Percentiles rank a stretch among this genome's conserved stretches.
These are phyloP conservation scores for Oreohelix idahoensis DNA, from an alignment of 1,140 invertebrate genomes.

Conservation along the genomic window DNA sequence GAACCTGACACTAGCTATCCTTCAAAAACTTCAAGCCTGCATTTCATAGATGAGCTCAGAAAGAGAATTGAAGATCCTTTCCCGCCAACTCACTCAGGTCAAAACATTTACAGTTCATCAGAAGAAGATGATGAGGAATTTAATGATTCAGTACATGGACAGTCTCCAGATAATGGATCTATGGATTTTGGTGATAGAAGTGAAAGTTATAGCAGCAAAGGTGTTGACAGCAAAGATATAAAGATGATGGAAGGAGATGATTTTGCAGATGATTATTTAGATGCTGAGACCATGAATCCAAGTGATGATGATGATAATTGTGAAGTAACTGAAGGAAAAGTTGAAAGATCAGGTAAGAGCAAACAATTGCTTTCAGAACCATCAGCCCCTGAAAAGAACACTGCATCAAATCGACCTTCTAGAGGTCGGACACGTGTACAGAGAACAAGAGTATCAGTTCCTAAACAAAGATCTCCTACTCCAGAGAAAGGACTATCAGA, in stretches of 20 bases:
- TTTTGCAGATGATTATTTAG: neutral
- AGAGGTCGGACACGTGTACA: conserved; percentile 14
- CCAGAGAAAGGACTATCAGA: conserved; percentile 48
- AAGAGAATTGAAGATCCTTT: neutral
- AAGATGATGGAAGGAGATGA: neutral
- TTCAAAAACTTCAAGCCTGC: conserved; percentile 41
- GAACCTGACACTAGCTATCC: conserved; percentile 26
- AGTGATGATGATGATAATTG: neutral
- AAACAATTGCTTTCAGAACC: too few relatives aligned
- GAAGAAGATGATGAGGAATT: conserved; percentile 1
- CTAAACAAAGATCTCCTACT: neutral
- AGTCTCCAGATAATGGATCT: neutral
- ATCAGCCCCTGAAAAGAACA: neutral
- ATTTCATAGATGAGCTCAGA: conserved; percentile 31
- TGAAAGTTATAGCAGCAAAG: neutral
- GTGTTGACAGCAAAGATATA: neutral
- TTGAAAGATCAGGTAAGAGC: neutral
- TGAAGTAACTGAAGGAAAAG: neutral
- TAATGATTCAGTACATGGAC: neutral
- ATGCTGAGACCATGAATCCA: neutral
- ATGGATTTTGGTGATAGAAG: neutral
- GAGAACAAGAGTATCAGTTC: neutral
- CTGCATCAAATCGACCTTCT: conserved; percentile 17
- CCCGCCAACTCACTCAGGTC: neutral
- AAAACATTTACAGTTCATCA: neutral